Evolutionary conservation across 2,113 vertebrate genomes (phyloP), one percentile per base, ranked within the genome.

Genomic region (Climacteris rufus): DNA sequence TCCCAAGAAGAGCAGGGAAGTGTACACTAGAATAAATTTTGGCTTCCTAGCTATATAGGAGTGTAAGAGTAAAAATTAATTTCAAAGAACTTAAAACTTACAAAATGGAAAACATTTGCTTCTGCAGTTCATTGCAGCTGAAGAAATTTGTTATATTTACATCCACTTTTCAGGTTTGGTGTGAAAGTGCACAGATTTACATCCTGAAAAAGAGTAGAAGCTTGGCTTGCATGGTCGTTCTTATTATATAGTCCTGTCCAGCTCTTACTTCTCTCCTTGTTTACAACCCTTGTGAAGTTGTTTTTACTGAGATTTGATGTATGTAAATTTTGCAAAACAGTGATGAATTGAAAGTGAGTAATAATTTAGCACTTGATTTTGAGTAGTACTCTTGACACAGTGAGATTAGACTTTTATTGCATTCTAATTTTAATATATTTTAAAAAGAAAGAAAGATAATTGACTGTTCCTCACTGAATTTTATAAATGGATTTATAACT

Each of bases 331-430:
- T 87, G 50, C 50, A 77, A 91, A 87, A 74, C 76, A 84, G 69
- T 71, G 80, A 84, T 91, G 93, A 97, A 93, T 95, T 88, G 68
- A 66, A 93, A 95, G 57, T 78, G 89, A 95, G 35, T 60, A 94
- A 82, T 93, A 94, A 96, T 85, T 93, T 83, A 91, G 79, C 82
- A 91, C 87, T 93, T 96, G 87, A 94, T 89, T 93, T 90, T 82
- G 81, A 94, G 75, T 91, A 93, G 90, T 81, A 56, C 93, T 88
- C 88, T 87, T 77, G 68, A 92, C 79, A 78, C 52, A 71, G 79
- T 68, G 40, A 93, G 92, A 90, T 89, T 45, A 92, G 90, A 82
- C 47, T 86, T 92, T 4, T 63, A 72, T 61, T 80, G 24, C 60
- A 40, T 90, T 97, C 82, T 93, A 63, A 47, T 91, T 87, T 95